Evolutionary conservation across 2,113 vertebrate genomes (phyloP).

Genomic region (Ahaetulla prasina): DNA sequence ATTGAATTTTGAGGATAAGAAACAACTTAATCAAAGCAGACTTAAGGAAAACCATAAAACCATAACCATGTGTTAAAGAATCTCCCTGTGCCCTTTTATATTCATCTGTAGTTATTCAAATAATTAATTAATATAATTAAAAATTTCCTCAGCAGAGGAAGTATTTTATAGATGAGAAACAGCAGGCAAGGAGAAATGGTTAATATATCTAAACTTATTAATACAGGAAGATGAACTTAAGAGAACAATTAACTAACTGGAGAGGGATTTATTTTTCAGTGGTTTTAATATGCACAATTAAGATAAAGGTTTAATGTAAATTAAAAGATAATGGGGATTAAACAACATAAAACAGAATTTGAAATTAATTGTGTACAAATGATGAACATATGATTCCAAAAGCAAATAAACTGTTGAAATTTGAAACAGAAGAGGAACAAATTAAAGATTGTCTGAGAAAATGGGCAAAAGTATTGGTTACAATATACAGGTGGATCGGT

Average conservation of each 20-base stretch:
- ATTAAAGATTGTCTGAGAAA: background rate
- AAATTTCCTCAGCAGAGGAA: background rate
- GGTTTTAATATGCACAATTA: background rate
- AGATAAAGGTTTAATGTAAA: background rate
- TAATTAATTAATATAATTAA: constrained; percentile 60
- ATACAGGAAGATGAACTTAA: background rate
- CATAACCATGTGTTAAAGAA: constrained; percentile 26
- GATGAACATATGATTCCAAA: background rate
- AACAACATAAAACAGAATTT: background rate
- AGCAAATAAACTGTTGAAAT: background rate
- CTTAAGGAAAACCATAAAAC: constrained; percentile 15
- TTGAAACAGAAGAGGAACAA: background rate
- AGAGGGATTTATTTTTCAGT: background rate
- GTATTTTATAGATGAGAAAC: background rate
- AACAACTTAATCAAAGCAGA: constrained; percentile 25
- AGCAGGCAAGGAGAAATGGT: background rate
- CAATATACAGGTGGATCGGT: background rate
- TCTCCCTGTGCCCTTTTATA: background rate
- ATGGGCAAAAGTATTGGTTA: background rate
- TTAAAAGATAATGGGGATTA: background rate
- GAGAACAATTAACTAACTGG: background rate
- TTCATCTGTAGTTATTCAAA: constrained; percentile 48
- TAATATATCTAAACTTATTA: background rate
- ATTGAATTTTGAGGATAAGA: background rate
- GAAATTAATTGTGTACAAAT: background rate